phyloP scores from a whole-genome alignment of 2,797 vertebrate genomes.

The Corythornis leucogaster region DNA sequence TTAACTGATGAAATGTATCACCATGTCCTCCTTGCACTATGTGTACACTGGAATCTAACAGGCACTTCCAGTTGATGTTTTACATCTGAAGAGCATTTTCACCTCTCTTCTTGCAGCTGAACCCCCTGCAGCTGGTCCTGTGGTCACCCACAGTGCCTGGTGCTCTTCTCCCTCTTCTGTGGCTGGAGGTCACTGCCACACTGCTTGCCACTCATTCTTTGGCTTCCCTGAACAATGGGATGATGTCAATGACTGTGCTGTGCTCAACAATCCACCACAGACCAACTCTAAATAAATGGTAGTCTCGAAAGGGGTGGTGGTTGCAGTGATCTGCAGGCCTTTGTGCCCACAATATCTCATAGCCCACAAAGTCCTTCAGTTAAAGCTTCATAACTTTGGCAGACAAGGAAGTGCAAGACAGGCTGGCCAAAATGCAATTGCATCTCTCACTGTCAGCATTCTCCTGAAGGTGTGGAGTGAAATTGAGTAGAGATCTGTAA shows the following conservation, averaged over 20 bases:
- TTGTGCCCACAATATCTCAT: background rate
- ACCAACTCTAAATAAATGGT: background rate
- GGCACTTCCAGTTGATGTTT: background rate
- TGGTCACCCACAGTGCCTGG: background rate
- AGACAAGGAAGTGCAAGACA: background rate
- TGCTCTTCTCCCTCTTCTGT: background rate
- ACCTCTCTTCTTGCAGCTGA: background rate
- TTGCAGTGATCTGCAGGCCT: background rate
- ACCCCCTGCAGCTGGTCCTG: background rate
- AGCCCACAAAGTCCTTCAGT: background rate
- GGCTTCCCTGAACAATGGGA: background rate
- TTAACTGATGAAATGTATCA: background rate
- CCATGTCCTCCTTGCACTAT: rapidly evolving
- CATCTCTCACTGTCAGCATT: background rate
- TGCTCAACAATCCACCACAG: background rate
- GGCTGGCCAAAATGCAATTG: background rate
- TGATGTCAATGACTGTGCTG: background rate
- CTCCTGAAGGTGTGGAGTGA: background rate
- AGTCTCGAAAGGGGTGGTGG: background rate
- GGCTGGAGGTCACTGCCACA: background rate
- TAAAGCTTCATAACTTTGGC: background rate
- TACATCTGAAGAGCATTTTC: background rate
- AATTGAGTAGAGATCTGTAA: background rate
- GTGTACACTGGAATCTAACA: background rate
- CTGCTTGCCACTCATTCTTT: background rate